Evolutionary conservation across 1,140 invertebrate species (phyloP).

Genomic region (Nasonia vitripennis): DNA sequence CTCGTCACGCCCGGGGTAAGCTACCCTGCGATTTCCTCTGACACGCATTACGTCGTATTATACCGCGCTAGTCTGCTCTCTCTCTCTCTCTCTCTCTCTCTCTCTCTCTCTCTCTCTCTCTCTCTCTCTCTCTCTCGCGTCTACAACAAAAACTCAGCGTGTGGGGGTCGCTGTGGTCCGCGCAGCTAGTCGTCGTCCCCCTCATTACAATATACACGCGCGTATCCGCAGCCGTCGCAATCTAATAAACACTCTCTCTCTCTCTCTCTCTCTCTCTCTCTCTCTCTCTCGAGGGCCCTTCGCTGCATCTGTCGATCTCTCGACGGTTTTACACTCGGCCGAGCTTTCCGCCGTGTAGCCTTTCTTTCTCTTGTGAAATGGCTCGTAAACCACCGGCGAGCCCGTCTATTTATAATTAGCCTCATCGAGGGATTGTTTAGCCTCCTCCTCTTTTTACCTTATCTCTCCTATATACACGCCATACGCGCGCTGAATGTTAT

Average conservation of each 20-base stretch:
- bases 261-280: no score
- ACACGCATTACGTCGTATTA: not conserved
- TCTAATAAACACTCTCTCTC: no score
- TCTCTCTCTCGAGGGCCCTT: no score
- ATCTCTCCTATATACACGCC: not conserved
- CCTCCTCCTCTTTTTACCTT: not conserved
- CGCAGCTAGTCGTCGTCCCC: not conserved
- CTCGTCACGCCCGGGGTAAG: slow-evolving; percentile 66
- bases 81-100: no score
- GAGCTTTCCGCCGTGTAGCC: no score
- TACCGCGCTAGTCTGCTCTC: no score
- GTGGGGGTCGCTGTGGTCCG: not conserved
- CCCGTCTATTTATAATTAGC: not conserved
- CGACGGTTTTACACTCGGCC: not conserved
- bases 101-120: no score
- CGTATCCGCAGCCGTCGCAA: not conserved
- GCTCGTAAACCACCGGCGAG: no score
- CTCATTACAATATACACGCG: not conserved
- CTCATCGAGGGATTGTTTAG: slow-evolving; percentile 6
- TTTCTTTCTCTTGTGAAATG: no score
- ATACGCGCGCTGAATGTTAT: slow-evolving; percentile 12
- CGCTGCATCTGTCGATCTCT: no score
- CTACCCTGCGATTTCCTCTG: slow-evolving; percentile 61
- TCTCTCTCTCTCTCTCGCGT: not conserved
- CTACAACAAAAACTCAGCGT: not conserved